Conservation (phyloP, 1,140 invertebrate species). For the Heliconius melpomene region DNA sequence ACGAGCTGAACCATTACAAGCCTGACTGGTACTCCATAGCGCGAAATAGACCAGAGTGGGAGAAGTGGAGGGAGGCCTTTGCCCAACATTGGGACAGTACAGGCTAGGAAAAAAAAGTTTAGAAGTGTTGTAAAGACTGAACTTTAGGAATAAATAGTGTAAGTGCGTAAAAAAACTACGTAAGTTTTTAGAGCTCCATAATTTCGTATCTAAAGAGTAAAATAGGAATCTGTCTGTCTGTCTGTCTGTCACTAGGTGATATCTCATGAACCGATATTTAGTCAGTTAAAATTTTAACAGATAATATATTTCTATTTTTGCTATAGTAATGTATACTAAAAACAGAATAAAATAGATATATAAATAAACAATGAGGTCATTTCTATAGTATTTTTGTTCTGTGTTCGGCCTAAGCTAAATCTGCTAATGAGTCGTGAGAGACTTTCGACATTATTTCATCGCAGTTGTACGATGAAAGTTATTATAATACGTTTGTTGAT, state of each 20-base stretch:
- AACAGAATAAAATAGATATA: neutral
- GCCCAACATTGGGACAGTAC: too few relatives aligned
- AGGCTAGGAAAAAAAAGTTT: too few relatives aligned
- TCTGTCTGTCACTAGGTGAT: too few relatives aligned
- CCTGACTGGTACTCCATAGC: too few relatives aligned
- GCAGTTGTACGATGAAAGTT: constrained; percentile 23
- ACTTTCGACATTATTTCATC: constrained; percentile 22
- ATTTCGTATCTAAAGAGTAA: neutral
- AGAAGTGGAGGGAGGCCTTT: too few relatives aligned
- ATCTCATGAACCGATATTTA: too few relatives aligned
- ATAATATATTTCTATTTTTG: too few relatives aligned
- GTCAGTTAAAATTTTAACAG: too few relatives aligned
- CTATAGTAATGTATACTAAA: too few relatives aligned
- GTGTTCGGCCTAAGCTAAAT: constrained; percentile 24
- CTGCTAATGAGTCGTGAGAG: constrained; percentile 30
- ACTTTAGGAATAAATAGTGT: neutral
- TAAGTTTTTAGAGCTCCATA: neutral
- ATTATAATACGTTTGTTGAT: constrained; percentile 21
- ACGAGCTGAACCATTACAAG: too few relatives aligned
- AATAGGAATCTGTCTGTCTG: too few relatives aligned
- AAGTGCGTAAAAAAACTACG: neutral
- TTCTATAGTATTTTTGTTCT: constrained; percentile 15
- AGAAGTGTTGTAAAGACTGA: neutral
- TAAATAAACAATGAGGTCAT: neutral
- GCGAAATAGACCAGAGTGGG: too few relatives aligned